phyloP scores from a whole-genome alignment of 2,888 invertebrate species.

The Homarus gammarus region DNA sequence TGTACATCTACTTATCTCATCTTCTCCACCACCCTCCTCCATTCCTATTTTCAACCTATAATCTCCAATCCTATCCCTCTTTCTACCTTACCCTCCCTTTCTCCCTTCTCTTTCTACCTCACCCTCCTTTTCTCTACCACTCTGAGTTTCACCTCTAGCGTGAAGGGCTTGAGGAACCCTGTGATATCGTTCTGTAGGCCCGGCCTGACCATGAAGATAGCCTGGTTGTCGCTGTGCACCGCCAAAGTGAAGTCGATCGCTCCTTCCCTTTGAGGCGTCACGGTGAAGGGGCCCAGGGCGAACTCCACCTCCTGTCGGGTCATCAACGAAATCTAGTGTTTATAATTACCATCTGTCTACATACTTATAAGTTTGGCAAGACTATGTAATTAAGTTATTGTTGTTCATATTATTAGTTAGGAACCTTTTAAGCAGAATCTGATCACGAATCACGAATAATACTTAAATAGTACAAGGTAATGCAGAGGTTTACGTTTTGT shows the following conservation, averaged over 20 bases:
- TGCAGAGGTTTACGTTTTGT: too few species aligned
- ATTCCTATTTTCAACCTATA: not conserved
- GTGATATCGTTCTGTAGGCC: conserved; percentile 28
- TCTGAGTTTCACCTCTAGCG: not conserved
- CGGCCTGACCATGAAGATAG: conserved; percentile 43
- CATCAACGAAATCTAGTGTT: too few species aligned
- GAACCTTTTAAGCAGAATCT: too few species aligned
- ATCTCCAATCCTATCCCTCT: not conserved
- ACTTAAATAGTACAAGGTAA: too few species aligned
- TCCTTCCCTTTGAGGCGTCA: conserved; percentile 35
- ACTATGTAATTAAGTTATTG: not conserved
- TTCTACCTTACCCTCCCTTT: not conserved
- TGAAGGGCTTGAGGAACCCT: conserved; percentile 53
- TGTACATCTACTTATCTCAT: too few species aligned
- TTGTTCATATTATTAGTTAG: not conserved
- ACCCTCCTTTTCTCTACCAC: not conserved
- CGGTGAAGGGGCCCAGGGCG: conserved; percentile 49
- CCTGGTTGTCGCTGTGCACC: conserved; percentile 45
- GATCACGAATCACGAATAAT: too few species aligned
- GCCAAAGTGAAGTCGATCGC: conserved; percentile 39
- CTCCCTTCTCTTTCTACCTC: conserved; percentile 16
- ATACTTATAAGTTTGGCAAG: too few species aligned
- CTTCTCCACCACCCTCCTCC: too few species aligned
- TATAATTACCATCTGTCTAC: too few species aligned
- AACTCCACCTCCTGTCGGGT: conserved; percentile 50